phyloP scores from a whole-genome alignment of 2,888 invertebrate species.

The Drosophila infuscata region DNA sequence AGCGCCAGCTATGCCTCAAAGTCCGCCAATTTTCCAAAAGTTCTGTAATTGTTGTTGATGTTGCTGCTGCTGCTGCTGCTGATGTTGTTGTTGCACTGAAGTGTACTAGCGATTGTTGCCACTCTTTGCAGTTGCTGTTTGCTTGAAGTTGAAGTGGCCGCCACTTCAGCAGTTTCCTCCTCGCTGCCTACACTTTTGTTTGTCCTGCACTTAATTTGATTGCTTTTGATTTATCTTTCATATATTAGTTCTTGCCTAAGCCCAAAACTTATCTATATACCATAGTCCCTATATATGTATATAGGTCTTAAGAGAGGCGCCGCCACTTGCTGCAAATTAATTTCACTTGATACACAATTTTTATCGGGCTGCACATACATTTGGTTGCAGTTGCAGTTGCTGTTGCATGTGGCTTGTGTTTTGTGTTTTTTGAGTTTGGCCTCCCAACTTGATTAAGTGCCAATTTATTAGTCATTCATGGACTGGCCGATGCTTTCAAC shows the following conservation, averaged over 20 bases:
- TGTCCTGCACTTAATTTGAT: slow-evolving; percentile 78
- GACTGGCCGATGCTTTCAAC: slow-evolving; percentile 65
- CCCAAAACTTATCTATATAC: slow-evolving; percentile 4
- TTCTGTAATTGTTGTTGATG: slow-evolving; percentile 51
- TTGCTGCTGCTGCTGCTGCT: slow-evolving; percentile 23
- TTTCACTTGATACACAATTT: slow-evolving; percentile 70
- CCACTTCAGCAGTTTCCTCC: slow-evolving; percentile 58
- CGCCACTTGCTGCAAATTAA: slow-evolving; percentile 63
- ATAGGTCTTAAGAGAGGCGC: slow-evolving; percentile 12
- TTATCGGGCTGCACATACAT: slow-evolving; percentile 38
- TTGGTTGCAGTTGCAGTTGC: slow-evolving; percentile 42
- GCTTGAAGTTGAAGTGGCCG: slow-evolving; percentile 39
- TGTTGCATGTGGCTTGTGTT: slow-evolving; percentile 34
- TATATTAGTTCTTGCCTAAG: slow-evolving; percentile 23
- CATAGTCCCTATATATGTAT: slow-evolving; percentile 9
- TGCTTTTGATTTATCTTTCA: slow-evolving; percentile 78
- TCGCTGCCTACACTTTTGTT: slow-evolving; percentile 48
- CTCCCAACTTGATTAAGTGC: slow-evolving; percentile 72
- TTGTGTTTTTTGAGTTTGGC: slow-evolving; percentile 49
- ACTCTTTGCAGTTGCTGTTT: slow-evolving; percentile 41
- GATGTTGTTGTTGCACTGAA: slow-evolving; percentile 40
- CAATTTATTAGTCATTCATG: slow-evolving; percentile 76
- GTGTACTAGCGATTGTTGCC: slow-evolving; percentile 60
- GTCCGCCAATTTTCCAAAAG: slow-evolving; percentile 52
- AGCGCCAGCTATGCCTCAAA: slow-evolving; percentile 42